phyloP scores from a whole-genome alignment of 2,888 invertebrate genomes.

The Ophion costatus region DNA sequence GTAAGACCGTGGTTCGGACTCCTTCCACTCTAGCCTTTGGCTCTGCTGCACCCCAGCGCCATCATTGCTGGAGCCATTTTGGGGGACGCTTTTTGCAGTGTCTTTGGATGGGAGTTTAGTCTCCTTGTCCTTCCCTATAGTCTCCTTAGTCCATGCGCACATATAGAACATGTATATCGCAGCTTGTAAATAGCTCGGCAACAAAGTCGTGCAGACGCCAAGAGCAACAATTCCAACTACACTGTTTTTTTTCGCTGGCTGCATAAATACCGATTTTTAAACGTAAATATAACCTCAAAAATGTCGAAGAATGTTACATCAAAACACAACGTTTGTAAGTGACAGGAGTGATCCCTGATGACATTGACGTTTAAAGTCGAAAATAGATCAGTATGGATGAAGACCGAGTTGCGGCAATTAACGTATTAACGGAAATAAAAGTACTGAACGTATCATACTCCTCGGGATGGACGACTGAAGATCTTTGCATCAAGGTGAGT shows the following conservation, averaged over 20 bases:
- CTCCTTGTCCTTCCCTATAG: too few relatives aligned
- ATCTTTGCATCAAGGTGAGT: slow-evolving; percentile 80
- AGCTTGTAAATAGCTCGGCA: not conserved
- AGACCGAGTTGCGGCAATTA: slow-evolving; percentile 74
- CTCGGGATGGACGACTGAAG: slow-evolving; percentile 76
- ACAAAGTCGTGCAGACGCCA: not conserved
- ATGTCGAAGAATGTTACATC: slow-evolving; percentile 30
- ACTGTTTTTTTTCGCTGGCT: not conserved
- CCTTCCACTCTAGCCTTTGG: too few relatives aligned
- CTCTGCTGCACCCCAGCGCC: too few relatives aligned
- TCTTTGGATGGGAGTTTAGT: too few relatives aligned
- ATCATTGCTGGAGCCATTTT: too few relatives aligned
- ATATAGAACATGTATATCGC: not conserved
- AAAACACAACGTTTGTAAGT: slow-evolving; percentile 5
- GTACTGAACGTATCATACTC: slow-evolving; percentile 74
- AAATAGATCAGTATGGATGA: slow-evolving; percentile 73
- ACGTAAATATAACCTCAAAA: slow-evolving; percentile 51
- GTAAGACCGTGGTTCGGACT: too few relatives aligned
- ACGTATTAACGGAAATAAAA: slow-evolving; percentile 76
- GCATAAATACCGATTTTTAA: not conserved
- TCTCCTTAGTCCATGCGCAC: not conserved
- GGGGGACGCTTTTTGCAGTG: too few relatives aligned
- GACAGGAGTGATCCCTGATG: slow-evolving; percentile 33
- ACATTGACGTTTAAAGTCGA: not conserved
- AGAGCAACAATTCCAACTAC: not conserved